A percentile compares a stretch with the other conserved stretches of the same genome.
These are phyloP conservation scores for Limnodromus scolopaceus DNA, from an alignment of 2,797 vertebrate species.

Conservation along the genomic window DNA sequence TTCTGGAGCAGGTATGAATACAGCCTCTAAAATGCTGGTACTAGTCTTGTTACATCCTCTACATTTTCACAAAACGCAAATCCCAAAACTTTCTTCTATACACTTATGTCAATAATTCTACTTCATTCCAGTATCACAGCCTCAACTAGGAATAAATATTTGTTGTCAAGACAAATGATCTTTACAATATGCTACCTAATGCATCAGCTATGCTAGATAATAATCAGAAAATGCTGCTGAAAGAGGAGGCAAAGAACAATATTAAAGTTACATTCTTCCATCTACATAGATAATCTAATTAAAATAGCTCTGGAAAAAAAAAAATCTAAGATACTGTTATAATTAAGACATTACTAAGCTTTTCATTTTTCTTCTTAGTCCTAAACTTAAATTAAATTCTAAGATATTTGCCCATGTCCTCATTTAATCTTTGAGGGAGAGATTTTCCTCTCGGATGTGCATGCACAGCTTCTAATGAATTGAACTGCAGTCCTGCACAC, in stretches of 20 bases:
- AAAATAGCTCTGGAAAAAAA: constrained; percentile 27
- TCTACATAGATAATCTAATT: constrained; percentile 1
- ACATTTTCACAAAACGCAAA: background rate
- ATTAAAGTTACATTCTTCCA: background rate
- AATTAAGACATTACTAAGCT: constrained; percentile 61
- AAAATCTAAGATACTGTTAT: background rate
- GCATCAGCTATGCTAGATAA: background rate
- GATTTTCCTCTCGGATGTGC: background rate
- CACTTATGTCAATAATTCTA: background rate
- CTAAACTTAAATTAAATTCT: constrained; percentile 55
- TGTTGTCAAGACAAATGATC: background rate
- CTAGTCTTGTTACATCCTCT: background rate
- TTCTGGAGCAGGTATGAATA: background rate
- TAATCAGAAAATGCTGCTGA: background rate
- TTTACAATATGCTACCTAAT: background rate
- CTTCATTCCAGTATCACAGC: background rate
- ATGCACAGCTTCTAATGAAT: constrained; percentile 16
- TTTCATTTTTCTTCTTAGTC: constrained; percentile 41
- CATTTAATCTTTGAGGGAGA: constrained; percentile 43
- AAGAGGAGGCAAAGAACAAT: background rate
- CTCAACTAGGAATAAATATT: background rate
- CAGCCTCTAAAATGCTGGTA: background rate
- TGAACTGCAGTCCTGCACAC: background rate
- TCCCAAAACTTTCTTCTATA: background rate
- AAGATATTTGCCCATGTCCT: constrained; percentile 31